These are phyloP conservation scores for Hippocampus kuda DNA, from an alignment of 2,797 vertebrate species.

Conservation along the genomic window DNA sequence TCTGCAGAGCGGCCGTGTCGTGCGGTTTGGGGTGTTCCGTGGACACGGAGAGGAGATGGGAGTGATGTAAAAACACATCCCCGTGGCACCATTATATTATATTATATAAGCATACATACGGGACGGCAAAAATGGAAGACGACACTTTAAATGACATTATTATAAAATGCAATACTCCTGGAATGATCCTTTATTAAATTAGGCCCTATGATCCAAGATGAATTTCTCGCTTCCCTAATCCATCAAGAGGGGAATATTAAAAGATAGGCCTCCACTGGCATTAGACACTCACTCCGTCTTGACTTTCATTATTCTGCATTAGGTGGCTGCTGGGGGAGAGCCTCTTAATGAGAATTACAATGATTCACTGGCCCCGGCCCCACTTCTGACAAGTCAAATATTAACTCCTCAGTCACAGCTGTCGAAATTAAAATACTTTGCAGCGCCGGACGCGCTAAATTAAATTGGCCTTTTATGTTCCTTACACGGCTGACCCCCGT, in stretches of 20 bases:
- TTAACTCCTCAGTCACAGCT: slow-evolving; percentile 99
- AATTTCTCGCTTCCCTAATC: slow-evolving; percentile 99
- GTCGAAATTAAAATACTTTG: slow-evolving; percentile 99
- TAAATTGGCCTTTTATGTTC: slow-evolving; percentile 99
- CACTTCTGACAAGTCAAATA: slow-evolving; percentile 99
- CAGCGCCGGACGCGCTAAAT: slow-evolving; percentile 98
- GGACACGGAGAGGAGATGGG: slow-evolving; percentile 59
- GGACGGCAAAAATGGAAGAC: slow-evolving; percentile 99
- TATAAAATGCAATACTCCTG: slow-evolving; percentile 99
- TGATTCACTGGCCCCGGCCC: slow-evolving; percentile 99
- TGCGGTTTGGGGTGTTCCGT: slow-evolving; percentile 34
- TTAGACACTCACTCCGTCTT: slow-evolving; percentile 99
- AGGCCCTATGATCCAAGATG: slow-evolving; percentile 99
- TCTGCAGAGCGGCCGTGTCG: slow-evolving; percentile 39
- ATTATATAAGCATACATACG: slow-evolving; percentile 99
- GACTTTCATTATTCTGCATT: slow-evolving; percentile 99
- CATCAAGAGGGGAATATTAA: slow-evolving; percentile 99
- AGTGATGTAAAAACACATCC: slow-evolving; percentile 90
- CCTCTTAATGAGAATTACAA: slow-evolving; percentile 99
- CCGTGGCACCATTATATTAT: slow-evolving; percentile 94
- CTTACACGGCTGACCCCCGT: slow-evolving; percentile 98
- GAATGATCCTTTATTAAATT: slow-evolving; percentile 99
- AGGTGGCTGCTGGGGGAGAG: slow-evolving; percentile 99
- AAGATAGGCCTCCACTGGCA: slow-evolving; percentile 99
- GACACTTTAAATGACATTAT: slow-evolving; percentile 99